Evolutionary conservation across 2,888 invertebrate species (phyloP), one percentile per base, ranked within the genome.

Genomic region (Atethmia centrago): DNA sequence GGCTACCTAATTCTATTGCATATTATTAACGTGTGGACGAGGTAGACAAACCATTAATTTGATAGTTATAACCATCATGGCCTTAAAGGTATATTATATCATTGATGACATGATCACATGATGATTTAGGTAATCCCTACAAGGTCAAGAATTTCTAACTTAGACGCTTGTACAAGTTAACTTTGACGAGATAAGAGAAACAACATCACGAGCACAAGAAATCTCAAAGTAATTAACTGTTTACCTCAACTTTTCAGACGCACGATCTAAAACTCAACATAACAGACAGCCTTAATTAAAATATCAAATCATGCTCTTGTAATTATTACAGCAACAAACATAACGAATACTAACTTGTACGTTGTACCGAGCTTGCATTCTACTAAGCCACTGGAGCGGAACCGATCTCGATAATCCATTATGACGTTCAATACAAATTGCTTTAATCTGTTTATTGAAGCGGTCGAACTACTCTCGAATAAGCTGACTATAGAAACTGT

Each of bases 321-420:
- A 78, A 78, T 75, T 51, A 75, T 85, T 77, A 82, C 67, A 68
- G 58, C 59, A 19, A 53, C 47, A 63, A 64, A 66, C 71, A 71
- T 79, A 80, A 84, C 71, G 31, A 66, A 80, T 61, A 63, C 61
- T 71, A 70, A 71, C 58, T 66, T 53, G 64, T 67, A 56, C 62
- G 21, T 31, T 40, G 67, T 56, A 55, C 40, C 47, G 45, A 72
- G 69, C 70, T 71, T 40, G 68, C 77, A 82, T 78, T 84, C 82
- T 80, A 68, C 70, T 51, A 56, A 59, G 67, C 61, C 55, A 75
- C n/a, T 80, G 68, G 56, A 79, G 80, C 76, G 76, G 61, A 59
- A 74, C 78, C 66, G 76, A 69, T 82, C 71, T 73, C 69, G 65
- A 79, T 81, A 81, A 80, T 85, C 77, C 82, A 85, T 85, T 71